Evolutionary conservation across 2,888 invertebrate genomes (phyloP).

Genomic region (Mimumesa dahlbomi): DNA sequence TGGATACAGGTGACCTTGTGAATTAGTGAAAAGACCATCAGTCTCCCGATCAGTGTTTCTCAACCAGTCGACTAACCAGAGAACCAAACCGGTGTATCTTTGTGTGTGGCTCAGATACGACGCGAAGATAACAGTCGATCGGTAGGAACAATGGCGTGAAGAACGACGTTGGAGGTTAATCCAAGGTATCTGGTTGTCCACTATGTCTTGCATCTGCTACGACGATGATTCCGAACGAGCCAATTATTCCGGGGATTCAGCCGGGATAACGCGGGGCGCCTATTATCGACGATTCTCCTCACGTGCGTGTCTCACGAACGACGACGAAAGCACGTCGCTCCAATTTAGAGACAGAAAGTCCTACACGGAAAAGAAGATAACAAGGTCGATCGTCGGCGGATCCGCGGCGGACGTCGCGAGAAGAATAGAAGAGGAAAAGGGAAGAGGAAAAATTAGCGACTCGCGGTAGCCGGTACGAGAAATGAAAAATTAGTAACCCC

Average conservation of each 20-base stretch:
- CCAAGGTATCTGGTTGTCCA: conserved; percentile 5
- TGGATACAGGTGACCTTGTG: no score
- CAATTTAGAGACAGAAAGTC: conserved; percentile 50
- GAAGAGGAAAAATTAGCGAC: conserved; percentile 14
- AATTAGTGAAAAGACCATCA: no score
- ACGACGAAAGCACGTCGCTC: conserved; percentile 41
- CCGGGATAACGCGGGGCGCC: conserved; percentile 6
- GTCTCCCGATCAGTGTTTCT: no score
- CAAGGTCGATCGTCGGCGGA: conserved; percentile 14
- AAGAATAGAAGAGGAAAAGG: conserved; percentile 23
- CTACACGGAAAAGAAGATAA: conserved; percentile 22
- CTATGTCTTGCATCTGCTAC: conserved; percentile 12
- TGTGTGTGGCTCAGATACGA: no score
- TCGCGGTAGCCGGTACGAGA: conserved; percentile 12
- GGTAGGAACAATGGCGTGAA: no score
- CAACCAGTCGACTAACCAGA: no score
- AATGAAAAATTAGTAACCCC: conserved; percentile 13
- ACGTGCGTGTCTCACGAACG: conserved; percentile 43
- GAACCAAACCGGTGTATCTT: no score
- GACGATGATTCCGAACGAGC: conserved; percentile 41
- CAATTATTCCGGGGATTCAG: conserved; percentile 55
- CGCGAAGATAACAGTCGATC: no score
- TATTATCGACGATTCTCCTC: conserved; percentile 40
- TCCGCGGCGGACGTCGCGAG: not conserved
- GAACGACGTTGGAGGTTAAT: conserved; percentile 13